phyloP scores from a whole-genome alignment of 2,797 vertebrate genomes.

The Cetoscarus ocellatus region DNA sequence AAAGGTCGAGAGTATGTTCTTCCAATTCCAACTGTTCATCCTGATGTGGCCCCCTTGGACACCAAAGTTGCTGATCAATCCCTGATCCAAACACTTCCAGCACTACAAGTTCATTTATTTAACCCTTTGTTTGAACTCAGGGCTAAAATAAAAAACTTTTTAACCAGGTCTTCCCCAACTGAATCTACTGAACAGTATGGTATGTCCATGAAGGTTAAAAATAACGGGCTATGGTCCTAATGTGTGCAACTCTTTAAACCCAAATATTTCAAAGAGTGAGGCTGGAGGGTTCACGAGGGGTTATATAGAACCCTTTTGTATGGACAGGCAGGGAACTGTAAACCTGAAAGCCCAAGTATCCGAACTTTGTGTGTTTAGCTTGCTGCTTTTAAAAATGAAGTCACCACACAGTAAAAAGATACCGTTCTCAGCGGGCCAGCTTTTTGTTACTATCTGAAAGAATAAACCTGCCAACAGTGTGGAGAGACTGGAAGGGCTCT shows the following conservation, averaged over 20 bases:
- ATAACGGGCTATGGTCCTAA: constrained; percentile 73
- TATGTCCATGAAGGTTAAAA: constrained; percentile 63
- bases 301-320: constrained; percentile 54
- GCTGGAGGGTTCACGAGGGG: constrained; percentile 61
- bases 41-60: too few relatives aligned
- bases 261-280: constrained; percentile 70
- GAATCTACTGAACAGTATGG: constrained; percentile 58
- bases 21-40: too few relatives aligned
- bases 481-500: constrained; percentile 49
- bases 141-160: constrained; percentile 17
- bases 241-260: constrained; percentile 73
- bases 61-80: too few relatives aligned
- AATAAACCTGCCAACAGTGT: constrained; percentile 73
- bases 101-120: constrained; percentile 56
- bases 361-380: constrained; percentile 71
- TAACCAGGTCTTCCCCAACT: constrained; percentile 34
- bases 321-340: constrained; percentile 69
- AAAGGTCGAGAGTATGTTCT: too few relatives aligned
- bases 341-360: constrained; percentile 78
- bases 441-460: constrained; percentile 80
- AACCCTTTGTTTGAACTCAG: constrained; percentile 50
- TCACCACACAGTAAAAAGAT: constrained; percentile 83
- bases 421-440: constrained; percentile 72
- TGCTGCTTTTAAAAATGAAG: constrained; percentile 80
- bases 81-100: constrained; percentile 8